phyloP scores from a whole-genome alignment of 2,888 invertebrate species.

The Drosophila flavopinicola region DNA sequence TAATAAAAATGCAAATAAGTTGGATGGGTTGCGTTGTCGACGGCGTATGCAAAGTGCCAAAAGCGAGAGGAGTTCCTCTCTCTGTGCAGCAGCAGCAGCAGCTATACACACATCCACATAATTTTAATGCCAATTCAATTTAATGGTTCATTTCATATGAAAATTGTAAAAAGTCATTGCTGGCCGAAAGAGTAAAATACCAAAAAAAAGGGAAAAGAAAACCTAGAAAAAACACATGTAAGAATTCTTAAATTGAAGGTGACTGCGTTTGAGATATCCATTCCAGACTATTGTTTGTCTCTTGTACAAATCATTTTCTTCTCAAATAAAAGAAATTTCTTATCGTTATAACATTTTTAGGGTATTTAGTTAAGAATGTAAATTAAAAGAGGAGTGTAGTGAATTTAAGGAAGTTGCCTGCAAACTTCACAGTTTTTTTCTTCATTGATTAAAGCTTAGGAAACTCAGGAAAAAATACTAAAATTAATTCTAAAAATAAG shows the following conservation, averaged over 20 bases:
- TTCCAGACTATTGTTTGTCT: too few relatives aligned
- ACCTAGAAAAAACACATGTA: conserved; percentile 18
- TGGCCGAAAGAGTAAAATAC: conserved; percentile 66
- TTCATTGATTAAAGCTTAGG: too few relatives aligned
- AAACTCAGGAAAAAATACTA: too few relatives aligned
- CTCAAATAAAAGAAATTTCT: too few relatives aligned
- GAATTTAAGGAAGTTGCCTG: too few relatives aligned
- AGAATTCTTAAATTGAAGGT: not conserved
- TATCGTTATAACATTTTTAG: too few relatives aligned
- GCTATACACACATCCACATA: conserved; percentile 61
- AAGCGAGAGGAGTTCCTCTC: conserved; percentile 50
- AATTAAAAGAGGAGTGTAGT: too few relatives aligned
- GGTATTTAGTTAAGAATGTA: too few relatives aligned
- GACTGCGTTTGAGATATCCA: conserved; percentile 12
- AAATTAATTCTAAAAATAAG: too few relatives aligned
- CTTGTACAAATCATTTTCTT: too few relatives aligned
- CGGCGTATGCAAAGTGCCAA: conserved; percentile 75
- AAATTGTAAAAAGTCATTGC: conserved; percentile 79
- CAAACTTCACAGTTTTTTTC: too few relatives aligned
- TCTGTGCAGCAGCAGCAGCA: conserved; percentile 4
- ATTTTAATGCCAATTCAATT: conserved; percentile 80
- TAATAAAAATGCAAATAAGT: conserved; percentile 78
- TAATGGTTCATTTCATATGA: conserved; percentile 80
- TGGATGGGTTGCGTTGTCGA: conserved; percentile 63
- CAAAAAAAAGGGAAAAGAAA: conserved; percentile 16